A percentile compares a stretch with the other conserved stretches of the same genome.
phyloP scores from a whole-genome alignment of 2,113 vertebrate species.

The Pipra filicauda region DNA sequence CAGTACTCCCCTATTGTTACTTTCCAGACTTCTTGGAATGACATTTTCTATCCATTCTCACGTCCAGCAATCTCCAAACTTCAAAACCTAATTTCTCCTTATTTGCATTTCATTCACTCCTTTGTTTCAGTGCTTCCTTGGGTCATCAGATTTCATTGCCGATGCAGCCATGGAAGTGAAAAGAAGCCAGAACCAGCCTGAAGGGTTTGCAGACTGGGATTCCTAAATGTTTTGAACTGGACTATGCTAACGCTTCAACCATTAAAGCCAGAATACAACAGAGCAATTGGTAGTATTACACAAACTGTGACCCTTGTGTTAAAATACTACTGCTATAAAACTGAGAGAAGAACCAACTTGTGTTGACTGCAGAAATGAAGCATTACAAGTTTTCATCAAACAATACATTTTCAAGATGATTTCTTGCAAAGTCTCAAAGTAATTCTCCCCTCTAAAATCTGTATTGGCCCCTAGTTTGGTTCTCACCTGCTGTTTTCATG shows the following conservation, averaged over 20 bases:
- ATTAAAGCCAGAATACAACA: neutral
- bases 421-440: neutral
- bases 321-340: neutral
- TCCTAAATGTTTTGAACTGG: neutral
- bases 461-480: accelerated
- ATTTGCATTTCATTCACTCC: neutral
- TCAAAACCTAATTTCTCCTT: neutral
- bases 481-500: conserved; percentile 92
- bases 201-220: neutral
- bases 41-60: neutral
- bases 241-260: neutral
- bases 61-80: neutral
- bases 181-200: neutral
- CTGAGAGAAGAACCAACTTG: neutral
- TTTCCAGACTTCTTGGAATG: neutral
- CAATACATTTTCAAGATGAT: neutral
- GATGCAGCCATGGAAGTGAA: neutral
- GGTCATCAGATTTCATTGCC: neutral
- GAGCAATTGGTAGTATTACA: neutral
- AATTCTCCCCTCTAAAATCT: neutral
- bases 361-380: neutral
- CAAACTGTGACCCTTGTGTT: neutral
- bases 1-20: neutral
- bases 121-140: neutral
- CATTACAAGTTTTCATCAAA: neutral